Base-by-base conservation (phyloP, 2,113 vertebrate genomes). In the Syngnathus floridae region DNA sequence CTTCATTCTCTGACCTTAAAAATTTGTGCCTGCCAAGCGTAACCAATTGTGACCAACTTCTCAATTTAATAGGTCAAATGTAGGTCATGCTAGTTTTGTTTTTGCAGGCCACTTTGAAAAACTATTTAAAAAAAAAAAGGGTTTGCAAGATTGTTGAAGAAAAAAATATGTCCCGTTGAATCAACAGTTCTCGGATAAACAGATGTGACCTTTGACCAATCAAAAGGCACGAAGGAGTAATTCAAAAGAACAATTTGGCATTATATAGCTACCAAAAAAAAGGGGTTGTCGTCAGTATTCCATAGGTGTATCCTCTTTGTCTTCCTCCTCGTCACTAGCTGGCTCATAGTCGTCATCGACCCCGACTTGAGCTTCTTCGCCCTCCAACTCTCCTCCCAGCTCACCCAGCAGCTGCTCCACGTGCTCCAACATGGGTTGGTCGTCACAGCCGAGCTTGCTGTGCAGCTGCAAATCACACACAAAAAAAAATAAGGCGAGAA, bases 371-470 rank as follows among this genome's bases (percentile, higher is more conserved):
- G 26, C 75, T 48, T 88, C 85, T 5, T 83, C 82, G 65, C 52
- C 88, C 14, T 76, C 86, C 31, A 82, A 46, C 35, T 88, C 88
- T 62, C 81, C 87, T 40, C 84, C 88, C 31, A 92, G 84, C 65
- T 92, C 88, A 0, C 67, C 78, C 1, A 93, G 79, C 66, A 92
- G 88, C 82, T 92, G 90, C 65, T 92, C 88, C 14, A 81, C 72
- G 6, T 92, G 91, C 73, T 91, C 88, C 79, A 89, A 68, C 84
- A 92, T 71, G 1, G 87, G 84, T 46, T 79, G 66, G 75, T 92
- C 90, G 22, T 92, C 91, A 71, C 91, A 93, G 11, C 49, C 78
- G 70, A 93, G 81, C 81, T 93, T 93, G 54, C 17, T 41, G 69
- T 92, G 89, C 38, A 93, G 82, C 91, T 93, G 78, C 17, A 40